Conservation (phyloP, 2,113 vertebrate genomes). For the Nanorana parkeri region DNA sequence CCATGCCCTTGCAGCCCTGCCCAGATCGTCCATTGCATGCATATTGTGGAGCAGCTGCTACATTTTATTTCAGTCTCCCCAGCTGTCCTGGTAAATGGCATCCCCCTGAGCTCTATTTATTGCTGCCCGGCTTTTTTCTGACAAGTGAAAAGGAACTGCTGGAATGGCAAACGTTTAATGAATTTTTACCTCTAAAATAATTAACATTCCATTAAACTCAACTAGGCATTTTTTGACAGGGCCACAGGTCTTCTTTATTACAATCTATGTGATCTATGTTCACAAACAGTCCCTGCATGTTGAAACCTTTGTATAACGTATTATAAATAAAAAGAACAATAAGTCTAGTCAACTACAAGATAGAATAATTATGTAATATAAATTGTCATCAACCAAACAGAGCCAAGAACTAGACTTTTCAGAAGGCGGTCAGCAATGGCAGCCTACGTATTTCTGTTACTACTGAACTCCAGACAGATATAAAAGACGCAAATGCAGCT, state of each 20-base stretch:
- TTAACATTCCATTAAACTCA: constrained; percentile 51
- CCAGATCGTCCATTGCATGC: constrained; percentile 44
- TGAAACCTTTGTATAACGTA: background rate
- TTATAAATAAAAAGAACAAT: background rate
- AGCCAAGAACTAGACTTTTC: background rate
- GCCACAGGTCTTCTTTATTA: background rate
- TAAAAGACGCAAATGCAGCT: too few relatives aligned
- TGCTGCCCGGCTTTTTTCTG: constrained; percentile 32
- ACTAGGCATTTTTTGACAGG: constrained; percentile 21
- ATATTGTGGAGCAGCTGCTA: constrained; percentile 56
- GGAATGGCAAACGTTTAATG: constrained; percentile 62
- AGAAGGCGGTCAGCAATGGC: background rate
- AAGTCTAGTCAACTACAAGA: too few relatives aligned
- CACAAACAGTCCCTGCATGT: too few relatives aligned
- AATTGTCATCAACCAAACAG: too few relatives aligned
- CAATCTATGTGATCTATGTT: background rate
- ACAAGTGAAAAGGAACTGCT: constrained; percentile 62
- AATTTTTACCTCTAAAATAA: constrained; percentile 60
- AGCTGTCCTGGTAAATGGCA: constrained; percentile 73
- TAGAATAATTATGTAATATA: background rate
- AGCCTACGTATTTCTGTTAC: background rate
- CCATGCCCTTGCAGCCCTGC: constrained; percentile 14
- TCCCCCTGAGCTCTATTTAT: constrained; percentile 62
- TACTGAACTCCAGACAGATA: too few relatives aligned
- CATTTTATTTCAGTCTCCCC: constrained; percentile 77